Evolutionary conservation across 2,113 vertebrate species (phyloP).

Genomic region (Uria aalge): DNA sequence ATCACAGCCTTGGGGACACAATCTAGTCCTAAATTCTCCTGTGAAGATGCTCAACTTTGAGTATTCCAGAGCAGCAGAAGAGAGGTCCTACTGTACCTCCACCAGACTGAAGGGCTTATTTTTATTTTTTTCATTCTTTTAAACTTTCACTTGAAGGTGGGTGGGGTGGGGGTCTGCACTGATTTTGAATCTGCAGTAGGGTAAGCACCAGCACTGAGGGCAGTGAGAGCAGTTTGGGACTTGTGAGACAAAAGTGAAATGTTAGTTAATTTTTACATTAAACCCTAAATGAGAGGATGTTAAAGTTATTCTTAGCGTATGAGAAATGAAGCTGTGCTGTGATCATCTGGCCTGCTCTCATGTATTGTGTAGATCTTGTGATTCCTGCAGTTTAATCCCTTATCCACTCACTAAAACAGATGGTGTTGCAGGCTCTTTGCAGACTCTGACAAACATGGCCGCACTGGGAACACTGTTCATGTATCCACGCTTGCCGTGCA

Average conservation of each 20-base stretch:
- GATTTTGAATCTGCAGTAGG: not conserved
- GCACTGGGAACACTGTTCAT: not conserved
- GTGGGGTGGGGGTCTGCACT: not conserved
- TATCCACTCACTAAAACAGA: conserved; percentile 27
- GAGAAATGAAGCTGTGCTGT: not conserved
- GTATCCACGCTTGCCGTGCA: not conserved
- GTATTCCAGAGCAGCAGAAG: not conserved
- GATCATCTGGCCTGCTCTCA: not conserved
- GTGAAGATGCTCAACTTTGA: not conserved
- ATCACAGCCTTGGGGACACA: not conserved
- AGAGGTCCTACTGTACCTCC: not conserved
- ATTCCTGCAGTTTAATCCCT: conserved; percentile 28
- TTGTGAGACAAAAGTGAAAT: not conserved
- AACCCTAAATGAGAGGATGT: not conserved
- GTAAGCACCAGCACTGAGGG: not conserved
- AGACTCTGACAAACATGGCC: conserved; percentile 33
- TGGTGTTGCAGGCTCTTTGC: conserved; percentile 41
- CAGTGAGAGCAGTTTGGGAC: not conserved
- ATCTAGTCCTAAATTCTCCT: not conserved
- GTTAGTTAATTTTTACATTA: not conserved
- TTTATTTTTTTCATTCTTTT: not conserved
- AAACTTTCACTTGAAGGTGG: not conserved
- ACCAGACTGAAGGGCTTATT: not conserved
- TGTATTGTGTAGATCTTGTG: not conserved
- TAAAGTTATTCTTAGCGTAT: conserved; percentile 12